A percentile compares a stretch with the other conserved stretches of the same genome.
phyloP scores from a whole-genome alignment of 2,888 invertebrate species.

The Aspidiotus rigidus region DNA sequence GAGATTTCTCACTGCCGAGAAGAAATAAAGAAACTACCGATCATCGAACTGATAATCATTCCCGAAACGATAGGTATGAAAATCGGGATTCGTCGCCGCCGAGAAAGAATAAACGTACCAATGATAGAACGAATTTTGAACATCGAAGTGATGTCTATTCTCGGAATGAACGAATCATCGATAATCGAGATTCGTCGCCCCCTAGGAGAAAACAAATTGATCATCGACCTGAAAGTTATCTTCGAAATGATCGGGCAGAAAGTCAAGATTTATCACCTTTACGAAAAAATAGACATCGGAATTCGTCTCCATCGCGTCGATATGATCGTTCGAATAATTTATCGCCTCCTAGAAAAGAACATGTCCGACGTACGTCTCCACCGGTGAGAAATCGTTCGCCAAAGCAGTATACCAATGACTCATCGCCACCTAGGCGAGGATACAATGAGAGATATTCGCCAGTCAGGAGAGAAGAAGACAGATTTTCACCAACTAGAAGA shows the following conservation, averaged over 20 bases:
- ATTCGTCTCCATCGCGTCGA: not conserved
- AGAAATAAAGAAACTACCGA: not conserved
- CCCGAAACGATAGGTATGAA: not conserved
- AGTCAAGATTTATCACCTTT: not conserved
- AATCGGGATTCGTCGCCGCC: not conserved
- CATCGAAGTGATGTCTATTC: not conserved
- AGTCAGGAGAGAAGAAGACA: no score
- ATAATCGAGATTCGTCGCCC: not conserved
- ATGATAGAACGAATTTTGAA: not conserved
- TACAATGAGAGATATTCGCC: no score
- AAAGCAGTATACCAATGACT: no score
- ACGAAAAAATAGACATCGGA: not conserved
- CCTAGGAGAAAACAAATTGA: not conserved
- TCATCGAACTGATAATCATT: no score
- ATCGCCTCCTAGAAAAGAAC: no score
- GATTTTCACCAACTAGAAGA: no score
- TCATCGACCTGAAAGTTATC: not conserved
- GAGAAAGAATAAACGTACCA: not conserved
- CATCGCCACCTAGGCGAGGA: no score
- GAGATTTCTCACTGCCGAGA: not conserved
- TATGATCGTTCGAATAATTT: no score
- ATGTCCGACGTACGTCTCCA: no score
- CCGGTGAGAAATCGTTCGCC: no score
- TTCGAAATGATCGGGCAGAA: not conserved
- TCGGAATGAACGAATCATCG: not conserved